Base-by-base conservation (phyloP, 2,113 vertebrate species). In the Scomber colias region DNA sequence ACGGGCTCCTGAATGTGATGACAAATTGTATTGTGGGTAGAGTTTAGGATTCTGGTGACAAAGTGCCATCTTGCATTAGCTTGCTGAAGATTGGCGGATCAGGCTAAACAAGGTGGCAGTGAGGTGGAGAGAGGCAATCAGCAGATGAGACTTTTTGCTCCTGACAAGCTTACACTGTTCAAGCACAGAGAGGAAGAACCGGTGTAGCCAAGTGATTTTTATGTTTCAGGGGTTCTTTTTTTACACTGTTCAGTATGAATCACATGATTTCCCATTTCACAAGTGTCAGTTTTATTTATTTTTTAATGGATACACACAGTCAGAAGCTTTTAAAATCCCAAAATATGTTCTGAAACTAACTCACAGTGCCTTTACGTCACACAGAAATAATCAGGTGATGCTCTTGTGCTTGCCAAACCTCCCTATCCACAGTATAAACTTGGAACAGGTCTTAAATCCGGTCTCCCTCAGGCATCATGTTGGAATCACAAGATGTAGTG, bases 51-150 rank as follows among this genome's bases (percentile, higher is more conserved):
- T 89, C 82, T 76, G 91, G 75, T 77, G 91, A 91, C 85, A 90
- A 88, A 91, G 79, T 78, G 91, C 92, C 91, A 89, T 87, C 87
- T 89, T 51, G 76, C 86, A 93, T 95, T 93, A 92, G 80, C 74
- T 65, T 8, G 63, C 80, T 10, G 75, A 53, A 91, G 91, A 92
- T 75, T 86, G 90, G 86, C 87, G 62, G 87, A 79, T 88, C 70
- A 69, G 81, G 74, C 84, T 71, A 72, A 87, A 81, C 82, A 82
- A 89, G 86, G 85, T 88, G 92, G 87, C 90, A 88, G 79, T 21
- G 86, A 90, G 88, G 88, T 88, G 87, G 72, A 79, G 79, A 60
- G 57, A 77, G 72, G 84, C 77, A 79, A 84, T 65, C 65, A 66
- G 79, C 71, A 62, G 82, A 82, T 71, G 85, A 82, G 79, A 71